Conservation (phyloP, 2,888 invertebrate genomes). For the Metallyticus violacea region DNA sequence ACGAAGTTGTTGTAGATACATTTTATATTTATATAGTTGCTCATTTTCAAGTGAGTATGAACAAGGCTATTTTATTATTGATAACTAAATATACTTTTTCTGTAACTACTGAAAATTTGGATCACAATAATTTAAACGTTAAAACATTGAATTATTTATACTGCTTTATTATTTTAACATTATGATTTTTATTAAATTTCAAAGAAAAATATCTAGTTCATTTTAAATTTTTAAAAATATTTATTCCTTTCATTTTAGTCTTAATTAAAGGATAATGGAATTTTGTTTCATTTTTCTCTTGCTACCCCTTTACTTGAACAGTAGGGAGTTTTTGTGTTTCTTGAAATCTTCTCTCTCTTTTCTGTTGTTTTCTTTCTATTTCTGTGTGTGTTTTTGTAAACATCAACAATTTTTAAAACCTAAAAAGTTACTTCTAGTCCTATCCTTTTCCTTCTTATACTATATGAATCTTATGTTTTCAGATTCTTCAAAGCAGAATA, state of each 20-base stretch:
- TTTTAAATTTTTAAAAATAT: too few relatives aligned
- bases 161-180: background rate
- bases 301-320: background rate
- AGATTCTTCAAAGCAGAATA: background rate
- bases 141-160: background rate
- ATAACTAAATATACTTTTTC: background rate
- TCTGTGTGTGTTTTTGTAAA: background rate
- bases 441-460: background rate
- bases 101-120: background rate
- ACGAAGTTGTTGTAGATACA: background rate
- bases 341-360: background rate
- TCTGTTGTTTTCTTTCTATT: background rate
- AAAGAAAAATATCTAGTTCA: too few relatives aligned
- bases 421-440: background rate
- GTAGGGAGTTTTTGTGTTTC: background rate
- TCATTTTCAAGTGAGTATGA: background rate
- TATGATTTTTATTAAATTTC: background rate
- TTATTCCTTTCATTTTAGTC: too few relatives aligned
- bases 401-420: background rate
- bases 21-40: background rate
- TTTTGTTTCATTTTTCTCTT: background rate
- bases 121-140: background rate
- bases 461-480: background rate
- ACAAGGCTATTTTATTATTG: background rate
- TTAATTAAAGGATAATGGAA: too few relatives aligned